Percentiles rank a stretch among this genome's conserved stretches.
Conservation (phyloP, 2,113 vertebrate species). For the Bombycilla garrulus region DNA sequence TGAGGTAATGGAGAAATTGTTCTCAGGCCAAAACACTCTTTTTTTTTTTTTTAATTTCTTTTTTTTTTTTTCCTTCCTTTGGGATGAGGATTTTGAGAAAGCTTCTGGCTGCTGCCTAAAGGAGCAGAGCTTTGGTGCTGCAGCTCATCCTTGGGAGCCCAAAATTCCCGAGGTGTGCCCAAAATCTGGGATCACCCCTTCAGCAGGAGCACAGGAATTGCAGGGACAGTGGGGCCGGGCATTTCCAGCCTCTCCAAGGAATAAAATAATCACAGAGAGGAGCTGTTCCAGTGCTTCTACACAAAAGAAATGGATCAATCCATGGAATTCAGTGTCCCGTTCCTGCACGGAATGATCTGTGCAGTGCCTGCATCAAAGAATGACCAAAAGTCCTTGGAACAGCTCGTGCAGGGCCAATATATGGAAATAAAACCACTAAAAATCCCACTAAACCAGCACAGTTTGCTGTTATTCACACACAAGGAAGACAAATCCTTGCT, state of each 20-base stretch:
- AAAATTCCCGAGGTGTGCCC: background rate
- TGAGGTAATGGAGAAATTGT: slow-evolving; percentile 82
- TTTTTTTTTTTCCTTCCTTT: background rate
- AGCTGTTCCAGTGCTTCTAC: background rate
- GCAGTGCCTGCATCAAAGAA: background rate
- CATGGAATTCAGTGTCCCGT: rapidly evolving
- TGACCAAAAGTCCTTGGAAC: background rate
- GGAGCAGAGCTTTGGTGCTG: background rate
- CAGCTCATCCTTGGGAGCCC: background rate
- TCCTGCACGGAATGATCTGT: rapidly evolving
- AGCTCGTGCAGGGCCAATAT: rapidly evolving
- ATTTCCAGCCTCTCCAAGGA: slow-evolving; percentile 38
- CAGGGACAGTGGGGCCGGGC: slow-evolving; percentile 26
- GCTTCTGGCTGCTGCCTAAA: slow-evolving; percentile 28
- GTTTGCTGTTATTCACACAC: rapidly evolving
- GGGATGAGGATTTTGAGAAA: slow-evolving; percentile 64
- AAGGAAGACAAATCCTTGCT: background rate
- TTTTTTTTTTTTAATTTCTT: background rate
- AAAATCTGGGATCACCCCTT: slow-evolving; percentile 30
- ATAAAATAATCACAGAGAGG: rapidly evolving
- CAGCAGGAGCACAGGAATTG: slow-evolving; percentile 40
- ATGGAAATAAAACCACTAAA: too few species aligned
- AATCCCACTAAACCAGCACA: rapidly evolving
- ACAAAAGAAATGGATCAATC: rapidly evolving
- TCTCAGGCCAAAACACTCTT: slow-evolving; percentile 73